Evolutionary conservation across 1,140 invertebrate species (phyloP), one percentile per base, ranked within the genome.

Genomic region (Nebria ingens): DNA sequence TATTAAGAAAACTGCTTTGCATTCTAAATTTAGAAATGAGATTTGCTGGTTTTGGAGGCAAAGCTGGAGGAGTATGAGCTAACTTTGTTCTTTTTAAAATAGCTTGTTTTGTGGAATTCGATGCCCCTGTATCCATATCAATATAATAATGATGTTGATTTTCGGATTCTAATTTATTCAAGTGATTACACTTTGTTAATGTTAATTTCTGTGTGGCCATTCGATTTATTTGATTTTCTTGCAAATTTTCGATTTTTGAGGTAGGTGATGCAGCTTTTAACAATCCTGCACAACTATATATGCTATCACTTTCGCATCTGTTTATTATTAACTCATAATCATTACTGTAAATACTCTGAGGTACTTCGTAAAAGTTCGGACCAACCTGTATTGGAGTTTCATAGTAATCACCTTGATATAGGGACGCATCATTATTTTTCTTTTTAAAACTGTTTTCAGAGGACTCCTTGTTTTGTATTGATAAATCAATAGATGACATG

Each of bases 11-110:
- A 13, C 4, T 23, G 42, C 13, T 55, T 53, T 63, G 76, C 63
- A 72, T 68, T 71, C 78, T 79, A 65, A 73, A 76, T 77, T 76
- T 84, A 67, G 73, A 79, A 70, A 69, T 76, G 65, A 77, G 75
- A 75, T 76, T 85, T 68, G 78, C 76, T 59, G 83, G 83, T 65
- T 86, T 85, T 17, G 83, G 84, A 12, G 83, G 83, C 54, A 85
- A 65, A 53, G 80, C 81, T 55, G 84, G 83, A 21, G 84, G 83
- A 45, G 78, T 79, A 63, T 80, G 76, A 58, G 76, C 72, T 22
- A 76, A 76, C 67, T 80, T 80, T 59, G 65, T 73, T 60, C 74
- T 78, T 58, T 76, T 74, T 50, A 76, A 70, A 61, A 61, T 34
- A 68, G 54, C 55, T 54, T 55, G 68, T 71, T 62, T 59, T 34